Base-by-base conservation (phyloP, 92 coral and sea anemone species). In the Parazoanthus atlanticus region DNA sequence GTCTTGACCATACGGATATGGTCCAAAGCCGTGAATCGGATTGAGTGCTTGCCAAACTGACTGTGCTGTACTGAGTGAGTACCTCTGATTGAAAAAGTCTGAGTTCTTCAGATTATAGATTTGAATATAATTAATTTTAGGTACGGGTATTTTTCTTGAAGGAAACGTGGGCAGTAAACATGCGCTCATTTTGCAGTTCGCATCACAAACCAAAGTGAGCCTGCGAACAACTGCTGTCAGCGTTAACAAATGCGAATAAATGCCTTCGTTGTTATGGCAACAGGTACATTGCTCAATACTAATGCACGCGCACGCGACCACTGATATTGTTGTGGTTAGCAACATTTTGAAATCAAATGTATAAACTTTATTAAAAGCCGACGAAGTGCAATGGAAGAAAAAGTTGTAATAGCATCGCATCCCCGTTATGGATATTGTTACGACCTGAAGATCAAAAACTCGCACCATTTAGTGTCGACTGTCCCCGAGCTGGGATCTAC, bases 401-500 rank as follows among this genome's bases (percentile, higher is more conserved):
- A 94, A 86, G 91, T 95, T 19, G 86, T 93, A 21, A 49, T 95
- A 41, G 79, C 93, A 19, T 72, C 94, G 30, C 92, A 95, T 41
- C 93, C 98, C 11, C 86, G 91, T 4, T 89, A 88, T 71, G 98
- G 96, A 5, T 92, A 88, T 65, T 86, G 74, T 43, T 91, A 91
- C 80, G 89, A 91, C 73, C 74, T 91, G 82, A 88, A 88, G 26
- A 81, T 93, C 85, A 89, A 86, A 58, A 86, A 87, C 12, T 85
- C 88, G 34, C 77, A 76, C 33, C 66, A 81, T 32, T 73, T 88
- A 3, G 96, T 95, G 4, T 40, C 91, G 10, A 46, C 80, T n/a
- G 93, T 95, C 31, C 95, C 95, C 49, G 87, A 93, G 23, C 85
- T 96, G 12, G 98, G 98, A 2, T 52, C 85, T 7, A 72, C 82